phyloP scores from a whole-genome alignment of 2,888 invertebrate genomes.

The Thera obeliscata region DNA sequence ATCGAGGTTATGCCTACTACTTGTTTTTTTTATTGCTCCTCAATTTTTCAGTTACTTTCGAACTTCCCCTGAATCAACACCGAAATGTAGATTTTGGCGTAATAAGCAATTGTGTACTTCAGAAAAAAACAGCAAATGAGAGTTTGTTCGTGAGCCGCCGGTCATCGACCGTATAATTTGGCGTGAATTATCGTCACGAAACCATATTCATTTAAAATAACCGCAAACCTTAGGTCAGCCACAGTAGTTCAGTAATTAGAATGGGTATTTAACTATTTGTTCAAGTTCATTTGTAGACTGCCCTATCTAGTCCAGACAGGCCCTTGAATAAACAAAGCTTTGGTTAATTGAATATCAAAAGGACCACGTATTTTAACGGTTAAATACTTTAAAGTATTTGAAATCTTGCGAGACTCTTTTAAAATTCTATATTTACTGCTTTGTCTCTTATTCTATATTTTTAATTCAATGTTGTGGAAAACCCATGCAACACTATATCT shows the following conservation, averaged over 20 bases:
- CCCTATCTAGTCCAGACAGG: constrained; percentile 17
- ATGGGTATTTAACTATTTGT: constrained; percentile 17
- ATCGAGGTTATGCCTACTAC: no score
- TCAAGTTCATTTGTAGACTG: constrained; percentile 22
- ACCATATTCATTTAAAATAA: constrained; percentile 59
- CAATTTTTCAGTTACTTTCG: no score
- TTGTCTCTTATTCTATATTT: no score
- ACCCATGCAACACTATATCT: no score
- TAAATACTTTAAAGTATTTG: no score
- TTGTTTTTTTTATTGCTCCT: no score
- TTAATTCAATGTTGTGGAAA: no score
- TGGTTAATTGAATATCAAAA: neutral
- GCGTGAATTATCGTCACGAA: constrained; percentile 70
- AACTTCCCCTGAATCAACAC: neutral
- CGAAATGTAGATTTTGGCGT: constrained; percentile 37
- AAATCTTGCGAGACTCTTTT: no score
- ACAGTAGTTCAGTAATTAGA: constrained; percentile 40
- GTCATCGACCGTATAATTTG: constrained; percentile 66
- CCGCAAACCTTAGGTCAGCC: constrained; percentile 52
- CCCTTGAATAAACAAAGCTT: constrained; percentile 17
- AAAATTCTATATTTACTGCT: no score
- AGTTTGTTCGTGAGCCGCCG: constrained; percentile 46
- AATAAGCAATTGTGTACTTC: constrained; percentile 32
- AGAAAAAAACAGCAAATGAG: constrained; percentile 44
- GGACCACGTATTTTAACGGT: no score